Evolutionary conservation across 1,140 invertebrate species (phyloP).

Genomic region (Zaprionus capensis): DNA sequence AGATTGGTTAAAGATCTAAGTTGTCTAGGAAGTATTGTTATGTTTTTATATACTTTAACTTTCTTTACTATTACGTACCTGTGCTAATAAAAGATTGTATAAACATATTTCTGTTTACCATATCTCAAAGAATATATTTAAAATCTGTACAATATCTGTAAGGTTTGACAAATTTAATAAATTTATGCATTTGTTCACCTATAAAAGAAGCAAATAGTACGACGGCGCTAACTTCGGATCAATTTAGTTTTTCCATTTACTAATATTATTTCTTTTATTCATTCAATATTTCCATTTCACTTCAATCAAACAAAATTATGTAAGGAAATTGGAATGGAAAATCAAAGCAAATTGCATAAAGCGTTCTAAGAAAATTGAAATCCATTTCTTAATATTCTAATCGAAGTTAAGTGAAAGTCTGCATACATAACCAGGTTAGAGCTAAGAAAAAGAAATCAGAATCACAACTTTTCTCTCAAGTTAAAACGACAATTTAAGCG

Average conservation of each 20-base stretch:
- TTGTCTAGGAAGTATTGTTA: too few species aligned
- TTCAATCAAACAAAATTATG: background rate
- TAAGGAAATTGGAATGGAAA: background rate
- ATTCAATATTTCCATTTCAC: background rate
- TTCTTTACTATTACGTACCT: too few species aligned
- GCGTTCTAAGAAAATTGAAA: background rate
- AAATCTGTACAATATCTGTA: too few species aligned
- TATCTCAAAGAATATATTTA: too few species aligned
- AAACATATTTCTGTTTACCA: too few species aligned
- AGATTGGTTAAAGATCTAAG: too few species aligned
- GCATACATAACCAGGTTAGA: background rate
- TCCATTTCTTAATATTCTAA: background rate
- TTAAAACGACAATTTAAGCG: background rate
- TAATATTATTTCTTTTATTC: background rate
- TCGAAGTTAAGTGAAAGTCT: conserved; percentile 6
- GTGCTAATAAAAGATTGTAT: too few species aligned
- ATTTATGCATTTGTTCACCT: too few species aligned
- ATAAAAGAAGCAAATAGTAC: too few species aligned
- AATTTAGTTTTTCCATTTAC: background rate
- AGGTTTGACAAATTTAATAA: too few species aligned
- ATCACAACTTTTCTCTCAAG: background rate
- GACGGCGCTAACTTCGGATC: too few species aligned
- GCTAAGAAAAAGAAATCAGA: background rate
- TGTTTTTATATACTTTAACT: too few species aligned
- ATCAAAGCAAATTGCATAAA: conserved; percentile 1